Evolutionary conservation across 53 echinoderm and acorn worm species (phyloP).

Genomic region (Echinometra lucunter): DNA sequence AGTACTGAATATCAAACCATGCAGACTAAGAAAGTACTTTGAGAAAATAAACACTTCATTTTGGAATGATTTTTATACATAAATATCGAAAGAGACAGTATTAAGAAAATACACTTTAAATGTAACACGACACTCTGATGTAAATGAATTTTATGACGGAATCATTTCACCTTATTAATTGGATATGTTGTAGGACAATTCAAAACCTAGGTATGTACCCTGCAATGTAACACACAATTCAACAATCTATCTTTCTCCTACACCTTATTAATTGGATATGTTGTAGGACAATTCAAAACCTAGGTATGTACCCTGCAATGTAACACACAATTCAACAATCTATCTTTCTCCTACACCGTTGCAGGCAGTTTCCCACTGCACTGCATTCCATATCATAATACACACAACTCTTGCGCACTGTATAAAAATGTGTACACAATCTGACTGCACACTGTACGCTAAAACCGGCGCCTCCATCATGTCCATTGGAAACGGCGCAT

Average conservation of each 20-base stretch:
- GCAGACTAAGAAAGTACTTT: background rate
- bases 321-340: background rate
- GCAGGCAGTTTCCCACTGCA: background rate
- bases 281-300: too few relatives aligned
- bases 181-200: too few relatives aligned
- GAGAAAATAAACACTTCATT: background rate
- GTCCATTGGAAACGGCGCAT: slow-evolving; percentile 34
- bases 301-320: too few relatives aligned
- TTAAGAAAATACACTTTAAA: too few relatives aligned
- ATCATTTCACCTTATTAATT: too few relatives aligned
- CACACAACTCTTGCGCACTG: background rate
- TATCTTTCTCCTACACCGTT: background rate
- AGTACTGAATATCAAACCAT: background rate
- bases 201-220: too few relatives aligned
- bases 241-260: too few relatives aligned
- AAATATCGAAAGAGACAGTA: background rate
- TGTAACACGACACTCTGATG: too few relatives aligned
- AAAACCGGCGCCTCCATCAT: slow-evolving; percentile 6
- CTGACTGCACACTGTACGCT: background rate
- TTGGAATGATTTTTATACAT: background rate
- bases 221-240: background rate
- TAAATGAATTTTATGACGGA: too few relatives aligned
- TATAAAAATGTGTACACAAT: background rate
- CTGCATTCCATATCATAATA: background rate
- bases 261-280: too few relatives aligned